These are phyloP conservation scores for Agrochola circellaris DNA, from an alignment of 2,888 invertebrate species.

Conservation along the genomic window DNA sequence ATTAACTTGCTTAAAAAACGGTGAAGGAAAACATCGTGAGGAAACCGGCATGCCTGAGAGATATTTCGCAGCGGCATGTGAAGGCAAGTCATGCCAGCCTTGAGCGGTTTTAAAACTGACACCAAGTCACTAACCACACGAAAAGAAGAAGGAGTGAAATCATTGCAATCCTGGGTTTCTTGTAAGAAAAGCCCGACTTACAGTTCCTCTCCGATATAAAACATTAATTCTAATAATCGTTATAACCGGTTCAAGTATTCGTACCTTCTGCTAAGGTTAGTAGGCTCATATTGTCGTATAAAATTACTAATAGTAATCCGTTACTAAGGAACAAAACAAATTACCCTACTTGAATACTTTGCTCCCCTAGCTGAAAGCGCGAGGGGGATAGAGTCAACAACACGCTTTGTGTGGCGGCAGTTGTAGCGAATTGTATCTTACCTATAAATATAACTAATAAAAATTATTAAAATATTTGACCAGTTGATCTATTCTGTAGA, in stretches of 20 bases:
- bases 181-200: background rate
- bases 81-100: too few species aligned
- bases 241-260: background rate
- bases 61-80: too few species aligned
- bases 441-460: background rate
- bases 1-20: too few species aligned
- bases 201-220: background rate
- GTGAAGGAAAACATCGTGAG: too few species aligned
- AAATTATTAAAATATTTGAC: background rate
- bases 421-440: conserved; percentile 52
- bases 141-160: background rate
- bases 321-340: conserved; percentile 75
- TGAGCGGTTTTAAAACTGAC: too few species aligned
- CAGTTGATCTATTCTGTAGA: background rate
- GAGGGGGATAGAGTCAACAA: conserved; percentile 70
- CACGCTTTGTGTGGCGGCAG: conserved; percentile 43
- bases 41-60: too few species aligned
- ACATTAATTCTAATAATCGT: too few species aligned
- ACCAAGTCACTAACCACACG: too few species aligned
- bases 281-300: conserved; percentile 51
- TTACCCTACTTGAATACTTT: conserved; percentile 78
- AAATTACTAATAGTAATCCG: conserved; percentile 72
- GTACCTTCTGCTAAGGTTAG: conserved; percentile 21
- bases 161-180: background rate
- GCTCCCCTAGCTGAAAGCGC: conserved; percentile 56